Evolutionary conservation across 2,888 invertebrate species (phyloP).

Genomic region (Mechanitis mazaeus): DNA sequence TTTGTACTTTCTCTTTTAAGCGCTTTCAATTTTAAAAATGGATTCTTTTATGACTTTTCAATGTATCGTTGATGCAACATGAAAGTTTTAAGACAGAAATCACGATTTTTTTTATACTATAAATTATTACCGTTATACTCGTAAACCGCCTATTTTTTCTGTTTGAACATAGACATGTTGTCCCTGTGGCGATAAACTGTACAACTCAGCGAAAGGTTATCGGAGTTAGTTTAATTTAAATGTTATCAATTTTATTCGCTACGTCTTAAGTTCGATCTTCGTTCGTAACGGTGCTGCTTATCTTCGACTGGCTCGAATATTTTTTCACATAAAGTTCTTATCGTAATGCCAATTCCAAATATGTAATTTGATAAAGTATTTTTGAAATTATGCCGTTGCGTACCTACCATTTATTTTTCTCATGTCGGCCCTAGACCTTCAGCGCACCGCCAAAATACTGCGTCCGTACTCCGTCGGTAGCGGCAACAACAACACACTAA

Average conservation of each 20-base stretch:
- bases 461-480: constrained; percentile 40
- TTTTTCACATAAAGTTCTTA: constrained; percentile 43
- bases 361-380: constrained; percentile 8
- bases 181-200: constrained; percentile 40
- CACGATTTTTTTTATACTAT: neutral
- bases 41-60: constrained; percentile 2
- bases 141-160: neutral
- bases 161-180: constrained; percentile 11
- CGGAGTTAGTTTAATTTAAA: constrained; percentile 27
- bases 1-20: constrained; percentile 6
- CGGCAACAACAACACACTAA: constrained; percentile 69
- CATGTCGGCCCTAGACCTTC: constrained; percentile 68
- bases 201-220: constrained; percentile 44
- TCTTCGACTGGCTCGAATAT: constrained; percentile 43
- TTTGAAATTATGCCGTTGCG: constrained; percentile 23
- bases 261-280: constrained; percentile 34
- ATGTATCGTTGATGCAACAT: neutral
- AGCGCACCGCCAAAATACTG: constrained; percentile 69
- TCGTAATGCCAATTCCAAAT: constrained; percentile 32
- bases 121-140: neutral
- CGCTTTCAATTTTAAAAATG: neutral
- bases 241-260: constrained; percentile 29
- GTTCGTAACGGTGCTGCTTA: constrained; percentile 36
- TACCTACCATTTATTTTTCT: constrained; percentile 73
- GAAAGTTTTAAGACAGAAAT: neutral